Evolutionary conservation across 1,140 invertebrate species (phyloP).

Genomic region (Eriosoma lanigerum): DNA sequence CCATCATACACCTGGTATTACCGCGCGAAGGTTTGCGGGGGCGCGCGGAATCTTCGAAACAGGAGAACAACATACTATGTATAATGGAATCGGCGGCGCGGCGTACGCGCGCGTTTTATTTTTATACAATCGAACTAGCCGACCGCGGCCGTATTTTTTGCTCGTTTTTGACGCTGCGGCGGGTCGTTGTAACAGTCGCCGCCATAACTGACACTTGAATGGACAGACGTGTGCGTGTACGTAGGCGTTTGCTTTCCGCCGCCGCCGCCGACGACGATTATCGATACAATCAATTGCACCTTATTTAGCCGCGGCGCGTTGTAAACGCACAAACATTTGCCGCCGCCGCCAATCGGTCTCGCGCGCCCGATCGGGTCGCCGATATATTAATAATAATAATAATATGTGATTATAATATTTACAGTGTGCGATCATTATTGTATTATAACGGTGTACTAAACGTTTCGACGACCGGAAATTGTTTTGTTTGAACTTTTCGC

Average conservation of each 20-base stretch:
- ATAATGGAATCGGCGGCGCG: no score
- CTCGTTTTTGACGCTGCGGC: background rate
- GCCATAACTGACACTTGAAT: slow-evolving; percentile 38
- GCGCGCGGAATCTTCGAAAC: background rate
- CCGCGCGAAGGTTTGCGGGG: background rate
- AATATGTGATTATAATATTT: no score
- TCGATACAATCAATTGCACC: slow-evolving; percentile 38
- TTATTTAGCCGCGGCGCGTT: slow-evolving; percentile 8
- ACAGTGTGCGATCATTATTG: no score
- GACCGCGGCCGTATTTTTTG: background rate
- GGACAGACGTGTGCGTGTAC: background rate
- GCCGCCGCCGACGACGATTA: background rate
- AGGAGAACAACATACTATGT: no score
- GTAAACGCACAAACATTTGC: background rate
- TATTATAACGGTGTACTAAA: no score
- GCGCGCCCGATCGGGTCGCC: no score
- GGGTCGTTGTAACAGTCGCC: background rate
- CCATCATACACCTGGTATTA: background rate
- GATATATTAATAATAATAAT: no score
- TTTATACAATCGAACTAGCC: no score
- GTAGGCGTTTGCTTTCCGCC: slow-evolving; percentile 42
- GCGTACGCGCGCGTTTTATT: no score
- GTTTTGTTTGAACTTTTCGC: no score
- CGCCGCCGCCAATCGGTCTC: background rate
- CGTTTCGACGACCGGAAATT: no score